Conservation (phyloP, 2,888 invertebrate genomes). For the Caradrina kadenii region DNA sequence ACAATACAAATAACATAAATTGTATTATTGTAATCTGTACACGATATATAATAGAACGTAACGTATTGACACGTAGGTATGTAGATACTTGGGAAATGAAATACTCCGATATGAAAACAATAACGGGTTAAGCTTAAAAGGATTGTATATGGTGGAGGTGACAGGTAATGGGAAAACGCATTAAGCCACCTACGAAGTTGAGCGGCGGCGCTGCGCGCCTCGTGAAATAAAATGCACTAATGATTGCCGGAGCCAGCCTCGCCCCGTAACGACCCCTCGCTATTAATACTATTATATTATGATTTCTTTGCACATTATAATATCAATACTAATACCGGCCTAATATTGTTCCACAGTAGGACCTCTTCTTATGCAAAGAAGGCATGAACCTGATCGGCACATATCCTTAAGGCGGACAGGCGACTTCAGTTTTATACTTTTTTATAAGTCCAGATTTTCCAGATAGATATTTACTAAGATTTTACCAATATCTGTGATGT, state of each 20-base stretch:
- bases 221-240: conserved; percentile 84
- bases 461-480: no score
- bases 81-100: conserved; percentile 45
- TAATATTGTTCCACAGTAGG: background rate
- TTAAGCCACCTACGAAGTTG: conserved; percentile 76
- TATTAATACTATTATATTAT: conserved; percentile 68
- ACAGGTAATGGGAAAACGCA: conserved; percentile 84
- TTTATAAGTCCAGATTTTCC: no score
- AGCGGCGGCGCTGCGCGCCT: conserved; percentile 62
- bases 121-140: conserved; percentile 67
- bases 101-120: conserved; percentile 65
- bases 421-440: no score
- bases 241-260: conserved; percentile 71
- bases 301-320: conserved; percentile 56
- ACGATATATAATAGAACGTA: conserved; percentile 22
- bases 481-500: no score
- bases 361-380: background rate
- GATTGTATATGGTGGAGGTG: conserved; percentile 77
- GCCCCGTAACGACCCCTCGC: conserved; percentile 69
- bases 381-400: no score
- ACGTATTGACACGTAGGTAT: conserved; percentile 16
- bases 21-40: conserved; percentile 23
- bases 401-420: no score
- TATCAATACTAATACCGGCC: conserved; percentile 17
- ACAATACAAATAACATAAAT: conserved; percentile 21